phyloP scores from a whole-genome alignment of 2,888 invertebrate species.

The Yponomeuta evonymella region DNA sequence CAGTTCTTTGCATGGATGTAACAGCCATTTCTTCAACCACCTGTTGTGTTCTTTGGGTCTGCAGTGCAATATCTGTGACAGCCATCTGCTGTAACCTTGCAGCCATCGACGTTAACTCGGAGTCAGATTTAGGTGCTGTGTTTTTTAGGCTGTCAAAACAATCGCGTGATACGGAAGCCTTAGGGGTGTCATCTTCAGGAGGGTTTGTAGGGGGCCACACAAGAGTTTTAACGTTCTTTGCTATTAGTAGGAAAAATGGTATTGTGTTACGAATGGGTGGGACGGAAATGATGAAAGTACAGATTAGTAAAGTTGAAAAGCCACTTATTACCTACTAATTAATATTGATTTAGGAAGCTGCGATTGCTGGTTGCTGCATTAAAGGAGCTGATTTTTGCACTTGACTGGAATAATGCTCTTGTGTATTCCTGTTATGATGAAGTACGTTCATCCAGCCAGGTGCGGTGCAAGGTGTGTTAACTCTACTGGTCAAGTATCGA shows the following conservation, averaged over 20 bases:
- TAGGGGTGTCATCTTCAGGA: constrained; percentile 58
- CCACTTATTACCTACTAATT: background rate
- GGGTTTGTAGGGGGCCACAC: constrained; percentile 72
- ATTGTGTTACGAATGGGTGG: constrained; percentile 39
- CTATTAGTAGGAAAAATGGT: constrained; percentile 53
- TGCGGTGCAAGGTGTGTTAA: constrained; percentile 51
- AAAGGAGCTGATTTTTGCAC: constrained; percentile 6
- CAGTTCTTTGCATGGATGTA: constrained; percentile 4
- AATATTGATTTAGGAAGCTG: constrained; percentile 8
- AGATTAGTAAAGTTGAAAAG: constrained; percentile 54
- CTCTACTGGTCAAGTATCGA: constrained; percentile 25
- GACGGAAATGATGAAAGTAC: constrained; percentile 57
- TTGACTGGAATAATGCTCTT: constrained; percentile 11
- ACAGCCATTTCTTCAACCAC: constrained; percentile 8
- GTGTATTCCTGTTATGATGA: background rate
- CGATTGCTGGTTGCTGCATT: background rate
- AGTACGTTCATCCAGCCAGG: constrained; percentile 23
- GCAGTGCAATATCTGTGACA: background rate
- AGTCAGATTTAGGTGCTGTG: background rate
- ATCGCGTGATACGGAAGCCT: constrained; percentile 24
- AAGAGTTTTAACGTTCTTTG: constrained; percentile 68
- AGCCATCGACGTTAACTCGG: background rate
- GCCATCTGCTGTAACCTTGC: background rate
- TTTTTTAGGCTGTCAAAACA: constrained; percentile 32
- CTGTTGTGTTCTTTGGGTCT: background rate